Evolutionary conservation across 2,113 vertebrate species (phyloP).

Genomic region (Tinamus guttatus): DNA sequence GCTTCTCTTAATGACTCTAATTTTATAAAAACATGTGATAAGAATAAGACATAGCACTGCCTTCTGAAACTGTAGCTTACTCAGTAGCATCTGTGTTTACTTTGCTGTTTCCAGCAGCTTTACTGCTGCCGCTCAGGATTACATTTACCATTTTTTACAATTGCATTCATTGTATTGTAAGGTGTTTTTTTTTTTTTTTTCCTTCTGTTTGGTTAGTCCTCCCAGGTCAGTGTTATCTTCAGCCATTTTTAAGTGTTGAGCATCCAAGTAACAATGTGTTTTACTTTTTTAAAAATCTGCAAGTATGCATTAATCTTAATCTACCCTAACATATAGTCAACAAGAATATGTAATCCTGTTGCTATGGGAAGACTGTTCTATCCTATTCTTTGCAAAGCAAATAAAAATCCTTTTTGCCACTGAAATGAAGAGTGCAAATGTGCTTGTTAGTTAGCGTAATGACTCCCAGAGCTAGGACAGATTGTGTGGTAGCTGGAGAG

Average conservation of each 20-base stretch:
- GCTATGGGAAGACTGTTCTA: not conserved
- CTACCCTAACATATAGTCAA: not conserved
- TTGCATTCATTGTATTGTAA: not conserved
- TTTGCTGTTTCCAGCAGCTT: not conserved
- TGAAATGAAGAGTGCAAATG: not conserved
- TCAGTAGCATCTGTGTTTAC: rapidly evolving
- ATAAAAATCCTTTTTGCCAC: not conserved
- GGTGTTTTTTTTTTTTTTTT: not conserved
- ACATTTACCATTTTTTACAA: not conserved
- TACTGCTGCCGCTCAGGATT: not conserved
- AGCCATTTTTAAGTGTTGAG: not conserved
- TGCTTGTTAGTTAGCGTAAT: not conserved
- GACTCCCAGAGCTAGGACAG: not conserved
- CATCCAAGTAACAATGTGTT: not conserved
- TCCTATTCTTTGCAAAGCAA: not conserved
- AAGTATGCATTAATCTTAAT: not conserved
- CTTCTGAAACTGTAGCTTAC: not conserved
- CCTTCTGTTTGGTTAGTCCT: not conserved
- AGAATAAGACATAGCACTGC: not conserved
- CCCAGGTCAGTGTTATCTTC: not conserved
- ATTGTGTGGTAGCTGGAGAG: not conserved
- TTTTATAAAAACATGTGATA: not conserved
- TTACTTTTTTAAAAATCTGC: not conserved
- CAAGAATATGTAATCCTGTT: not conserved
- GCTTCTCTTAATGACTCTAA: not conserved